A percentile compares a stretch with the other conserved stretches of the same genome.
Evolutionary conservation across 2,113 vertebrate genomes (phyloP).

Genomic region (Dasyprocta punctata): DNA sequence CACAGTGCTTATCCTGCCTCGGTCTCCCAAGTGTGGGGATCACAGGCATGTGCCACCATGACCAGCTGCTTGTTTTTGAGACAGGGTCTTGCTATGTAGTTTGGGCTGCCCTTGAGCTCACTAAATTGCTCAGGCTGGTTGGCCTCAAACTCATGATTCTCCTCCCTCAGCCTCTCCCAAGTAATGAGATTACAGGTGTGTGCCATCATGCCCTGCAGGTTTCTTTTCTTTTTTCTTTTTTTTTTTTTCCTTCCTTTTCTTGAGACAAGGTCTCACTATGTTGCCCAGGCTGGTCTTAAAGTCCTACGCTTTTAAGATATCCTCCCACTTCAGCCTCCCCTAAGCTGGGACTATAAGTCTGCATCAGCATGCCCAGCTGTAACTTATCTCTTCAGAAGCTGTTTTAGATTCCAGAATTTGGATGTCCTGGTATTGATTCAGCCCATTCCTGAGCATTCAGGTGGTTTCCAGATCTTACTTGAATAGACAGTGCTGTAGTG

Average conservation of each 20-base stretch:
- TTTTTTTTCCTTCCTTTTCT: neutral
- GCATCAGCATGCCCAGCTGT: neutral
- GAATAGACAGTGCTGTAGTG: neutral
- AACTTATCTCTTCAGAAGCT: neutral
- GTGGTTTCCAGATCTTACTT: neutral
- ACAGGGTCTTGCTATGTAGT: neutral
- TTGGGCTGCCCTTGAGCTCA: neutral
- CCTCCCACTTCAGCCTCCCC: neutral
- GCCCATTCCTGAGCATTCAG: neutral
- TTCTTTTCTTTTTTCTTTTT: too few species aligned
- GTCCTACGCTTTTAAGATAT: neutral
- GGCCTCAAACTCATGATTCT: neutral
- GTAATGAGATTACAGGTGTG: neutral
- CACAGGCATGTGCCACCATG: neutral
- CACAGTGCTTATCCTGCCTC: neutral
- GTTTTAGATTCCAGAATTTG: neutral
- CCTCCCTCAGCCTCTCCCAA: neutral
- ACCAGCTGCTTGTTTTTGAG: neutral
- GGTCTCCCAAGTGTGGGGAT: neutral
- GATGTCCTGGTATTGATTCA: neutral
- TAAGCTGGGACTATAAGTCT: neutral
- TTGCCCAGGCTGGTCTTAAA: neutral
- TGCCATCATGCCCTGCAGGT: neutral
- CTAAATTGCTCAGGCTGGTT: neutral
- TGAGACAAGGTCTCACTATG: neutral